A percentile compares a stretch with the other conserved stretches of the same genome.
Evolutionary conservation across 2,797 vertebrate genomes (phyloP).

Genomic region (Eulemur coronatus): DNA sequence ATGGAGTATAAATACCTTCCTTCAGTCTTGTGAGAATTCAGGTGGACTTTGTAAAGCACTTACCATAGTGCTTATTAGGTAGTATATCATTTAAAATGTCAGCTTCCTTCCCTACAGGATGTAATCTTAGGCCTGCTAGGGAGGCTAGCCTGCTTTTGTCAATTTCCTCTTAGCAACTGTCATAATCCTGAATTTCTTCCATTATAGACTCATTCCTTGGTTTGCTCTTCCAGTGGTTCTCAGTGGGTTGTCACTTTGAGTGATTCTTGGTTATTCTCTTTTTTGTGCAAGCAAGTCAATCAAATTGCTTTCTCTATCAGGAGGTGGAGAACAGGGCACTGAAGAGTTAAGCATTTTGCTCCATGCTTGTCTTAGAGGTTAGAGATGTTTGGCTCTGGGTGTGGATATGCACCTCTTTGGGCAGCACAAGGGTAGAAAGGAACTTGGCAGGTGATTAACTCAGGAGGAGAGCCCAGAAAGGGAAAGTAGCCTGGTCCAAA

Average conservation of each 20-base stretch:
- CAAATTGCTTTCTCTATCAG: neutral
- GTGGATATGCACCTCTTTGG: neutral
- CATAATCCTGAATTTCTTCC: neutral
- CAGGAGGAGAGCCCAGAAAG: neutral
- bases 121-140: neutral
- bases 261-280: neutral
- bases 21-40: neutral
- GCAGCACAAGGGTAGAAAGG: neutral
- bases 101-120: neutral
- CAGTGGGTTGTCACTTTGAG: neutral
- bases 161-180: neutral
- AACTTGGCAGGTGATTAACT: neutral
- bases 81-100: neutral
- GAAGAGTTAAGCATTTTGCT: neutral
- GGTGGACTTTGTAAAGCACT: neutral
- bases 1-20: neutral
- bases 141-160: neutral
- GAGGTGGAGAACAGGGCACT: neutral
- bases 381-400: neutral
- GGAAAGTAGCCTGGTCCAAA: neutral
- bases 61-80: neutral
- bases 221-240: slow-evolving; percentile 4
- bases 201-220: neutral
- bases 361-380: neutral
- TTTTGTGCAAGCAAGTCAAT: neutral